Evolutionary conservation across 53 echinoderm and acorn worm genomes (phyloP).

Genomic region (Holothuria scabra): DNA sequence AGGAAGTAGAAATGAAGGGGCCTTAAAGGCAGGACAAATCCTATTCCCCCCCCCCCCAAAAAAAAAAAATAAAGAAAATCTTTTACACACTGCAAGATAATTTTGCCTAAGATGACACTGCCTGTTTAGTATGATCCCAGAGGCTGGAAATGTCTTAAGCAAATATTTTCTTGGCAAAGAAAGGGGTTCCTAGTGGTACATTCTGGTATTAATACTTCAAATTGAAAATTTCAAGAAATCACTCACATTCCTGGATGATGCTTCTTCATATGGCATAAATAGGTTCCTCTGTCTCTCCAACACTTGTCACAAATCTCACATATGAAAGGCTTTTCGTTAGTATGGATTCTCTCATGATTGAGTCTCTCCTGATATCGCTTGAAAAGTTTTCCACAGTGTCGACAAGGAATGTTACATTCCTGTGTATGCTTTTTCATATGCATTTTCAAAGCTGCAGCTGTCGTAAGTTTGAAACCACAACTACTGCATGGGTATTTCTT

Average conservation of each 20-base stretch:
- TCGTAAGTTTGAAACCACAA: neutral
- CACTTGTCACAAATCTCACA: constrained; percentile 25
- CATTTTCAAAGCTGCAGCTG: neutral
- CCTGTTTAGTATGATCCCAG: too few species aligned
- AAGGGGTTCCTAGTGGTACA: too few species aligned
- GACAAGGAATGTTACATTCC: constrained; percentile 21
- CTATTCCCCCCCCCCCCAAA: too few species aligned
- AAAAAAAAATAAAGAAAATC: too few species aligned
- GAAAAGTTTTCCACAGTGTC: constrained; percentile 15
- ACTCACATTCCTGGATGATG: constrained; percentile 45
- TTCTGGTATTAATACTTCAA: too few species aligned
- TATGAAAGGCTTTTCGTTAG: constrained; percentile 22
- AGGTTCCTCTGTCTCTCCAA: constrained; percentile 39
- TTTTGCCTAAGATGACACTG: too few species aligned
- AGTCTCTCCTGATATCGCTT: constrained; percentile 23
- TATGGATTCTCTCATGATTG: constrained; percentile 38
- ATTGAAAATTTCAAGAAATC: neutral
- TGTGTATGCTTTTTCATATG: constrained; percentile 20
- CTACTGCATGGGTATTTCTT: constrained; percentile 2
- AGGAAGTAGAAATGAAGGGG: too few species aligned
- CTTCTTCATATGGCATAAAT: constrained; percentile 35
- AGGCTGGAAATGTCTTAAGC: too few species aligned
- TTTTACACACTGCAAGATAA: too few species aligned
- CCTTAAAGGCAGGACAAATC: too few species aligned
- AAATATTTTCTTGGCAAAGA: too few species aligned